Evolutionary conservation across 2,113 vertebrate species (phyloP).

Genomic region (Colossoma macropomum): DNA sequence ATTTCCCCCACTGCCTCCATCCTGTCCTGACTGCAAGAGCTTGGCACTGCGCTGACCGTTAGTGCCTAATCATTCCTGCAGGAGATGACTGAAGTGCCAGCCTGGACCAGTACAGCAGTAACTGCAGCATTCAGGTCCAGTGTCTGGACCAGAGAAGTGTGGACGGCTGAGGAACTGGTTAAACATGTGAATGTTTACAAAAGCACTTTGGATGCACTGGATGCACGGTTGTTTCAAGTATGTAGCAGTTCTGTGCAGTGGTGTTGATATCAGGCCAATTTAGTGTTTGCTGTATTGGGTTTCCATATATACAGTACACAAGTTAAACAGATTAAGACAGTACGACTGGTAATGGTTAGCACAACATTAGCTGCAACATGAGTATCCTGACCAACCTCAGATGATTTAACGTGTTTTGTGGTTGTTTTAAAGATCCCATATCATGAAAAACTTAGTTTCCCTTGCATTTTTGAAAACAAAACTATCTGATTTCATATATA

Average conservation of each 20-base stretch:
- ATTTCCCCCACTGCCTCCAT: neutral
- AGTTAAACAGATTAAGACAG: too few species aligned
- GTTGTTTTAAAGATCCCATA: too few species aligned
- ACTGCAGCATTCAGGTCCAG: neutral
- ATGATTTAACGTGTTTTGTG: too few species aligned
- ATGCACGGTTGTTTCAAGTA: neutral
- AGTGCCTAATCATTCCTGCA: neutral
- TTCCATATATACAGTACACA: too few species aligned
- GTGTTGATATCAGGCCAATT: neutral
- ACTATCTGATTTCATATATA: too few species aligned
- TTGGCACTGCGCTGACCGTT: neutral
- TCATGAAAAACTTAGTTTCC: too few species aligned
- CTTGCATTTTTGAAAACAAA: too few species aligned
- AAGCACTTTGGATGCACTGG: neutral
- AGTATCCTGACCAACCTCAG: too few species aligned
- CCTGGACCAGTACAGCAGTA: conserved; percentile 4
- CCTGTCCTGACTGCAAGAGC: neutral
- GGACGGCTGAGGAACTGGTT: conserved; percentile 6
- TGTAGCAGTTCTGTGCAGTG: neutral
- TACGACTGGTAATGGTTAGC: too few species aligned
- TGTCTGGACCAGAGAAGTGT: neutral
- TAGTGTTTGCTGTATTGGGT: too few species aligned
- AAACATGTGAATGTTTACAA: neutral
- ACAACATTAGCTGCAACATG: too few species aligned
- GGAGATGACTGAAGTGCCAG: neutral